Conservation (phyloP, 1,140 invertebrate species). For the Lepeophtheirus salmonis region DNA sequence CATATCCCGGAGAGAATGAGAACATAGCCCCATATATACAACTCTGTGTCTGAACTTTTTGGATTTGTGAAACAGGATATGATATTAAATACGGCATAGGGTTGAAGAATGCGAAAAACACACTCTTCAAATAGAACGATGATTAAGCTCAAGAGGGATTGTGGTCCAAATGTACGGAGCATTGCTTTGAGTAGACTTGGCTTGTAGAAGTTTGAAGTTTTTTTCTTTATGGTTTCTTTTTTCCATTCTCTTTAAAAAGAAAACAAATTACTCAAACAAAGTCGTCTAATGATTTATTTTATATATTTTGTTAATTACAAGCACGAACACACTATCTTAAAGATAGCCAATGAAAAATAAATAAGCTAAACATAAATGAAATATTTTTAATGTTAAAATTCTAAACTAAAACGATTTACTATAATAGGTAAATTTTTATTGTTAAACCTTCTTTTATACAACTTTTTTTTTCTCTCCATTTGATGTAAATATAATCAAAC, state of each 20-base stretch:
- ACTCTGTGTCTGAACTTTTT: neutral
- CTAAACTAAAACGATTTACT: no score
- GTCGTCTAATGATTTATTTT: no score
- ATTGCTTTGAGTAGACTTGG: slow-evolving; percentile 20
- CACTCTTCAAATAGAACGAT: slow-evolving; percentile 21
- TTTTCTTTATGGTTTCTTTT: slow-evolving; percentile 11
- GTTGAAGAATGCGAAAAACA: slow-evolving; percentile 18
- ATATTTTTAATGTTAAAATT: no score
- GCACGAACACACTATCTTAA: no score
- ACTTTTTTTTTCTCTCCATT: no score
- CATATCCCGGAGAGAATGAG: neutral
- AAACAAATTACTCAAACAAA: no score
- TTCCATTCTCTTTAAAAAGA: slow-evolving; percentile 20
- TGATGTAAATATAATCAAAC: no score
- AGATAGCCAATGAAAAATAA: no score
- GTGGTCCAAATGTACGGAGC: slow-evolving; percentile 19
- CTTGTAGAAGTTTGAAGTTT: slow-evolving; percentile 16
- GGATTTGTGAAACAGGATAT: neutral
- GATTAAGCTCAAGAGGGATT: slow-evolving; percentile 16
- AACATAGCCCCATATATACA: neutral
- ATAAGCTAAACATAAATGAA: no score
- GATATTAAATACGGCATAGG: neutral
- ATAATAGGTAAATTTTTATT: no score
- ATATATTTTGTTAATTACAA: no score
- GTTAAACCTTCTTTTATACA: no score